Percentiles rank a stretch among this genome's conserved stretches.
Evolutionary conservation across 2,113 vertebrate species (phyloP).

Genomic region (Paedocypris sp.): DNA sequence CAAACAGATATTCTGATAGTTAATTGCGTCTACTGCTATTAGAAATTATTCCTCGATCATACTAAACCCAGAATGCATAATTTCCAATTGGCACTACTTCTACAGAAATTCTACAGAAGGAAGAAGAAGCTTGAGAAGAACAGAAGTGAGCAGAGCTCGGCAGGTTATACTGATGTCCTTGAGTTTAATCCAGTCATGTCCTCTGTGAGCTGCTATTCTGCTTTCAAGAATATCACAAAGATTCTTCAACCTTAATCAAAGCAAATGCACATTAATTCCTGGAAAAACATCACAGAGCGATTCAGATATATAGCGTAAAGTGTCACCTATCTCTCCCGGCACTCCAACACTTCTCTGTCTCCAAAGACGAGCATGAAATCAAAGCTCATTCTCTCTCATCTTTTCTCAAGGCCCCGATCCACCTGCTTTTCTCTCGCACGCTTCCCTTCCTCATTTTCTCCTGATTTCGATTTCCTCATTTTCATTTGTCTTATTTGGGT

Average conservation of each 20-base stretch:
- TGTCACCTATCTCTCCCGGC: conserved; percentile 14
- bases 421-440: conserved; percentile 18
- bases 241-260: background rate
- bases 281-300: background rate
- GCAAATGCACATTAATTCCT: background rate
- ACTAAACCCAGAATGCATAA: too few species aligned
- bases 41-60: too few species aligned
- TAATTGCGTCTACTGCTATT: too few species aligned
- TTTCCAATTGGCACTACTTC: too few species aligned
- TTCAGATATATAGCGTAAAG: background rate
- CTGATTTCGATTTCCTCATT: background rate
- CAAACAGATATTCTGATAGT: too few species aligned
- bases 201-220: background rate
- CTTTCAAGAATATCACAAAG: too few species aligned
- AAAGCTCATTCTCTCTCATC: conserved; percentile 27
- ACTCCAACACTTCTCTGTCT: conserved; percentile 25
- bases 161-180: background rate
- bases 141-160: background rate
- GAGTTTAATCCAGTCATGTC: background rate
- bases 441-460: background rate
- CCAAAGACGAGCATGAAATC: conserved; percentile 36
- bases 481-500: conserved; percentile 4
- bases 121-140: too few species aligned
- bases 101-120: too few species aligned
- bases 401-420: conserved; percentile 18